Evolutionary conservation across 2,888 invertebrate species (phyloP).

Genomic region (Halictus ligatus): DNA sequence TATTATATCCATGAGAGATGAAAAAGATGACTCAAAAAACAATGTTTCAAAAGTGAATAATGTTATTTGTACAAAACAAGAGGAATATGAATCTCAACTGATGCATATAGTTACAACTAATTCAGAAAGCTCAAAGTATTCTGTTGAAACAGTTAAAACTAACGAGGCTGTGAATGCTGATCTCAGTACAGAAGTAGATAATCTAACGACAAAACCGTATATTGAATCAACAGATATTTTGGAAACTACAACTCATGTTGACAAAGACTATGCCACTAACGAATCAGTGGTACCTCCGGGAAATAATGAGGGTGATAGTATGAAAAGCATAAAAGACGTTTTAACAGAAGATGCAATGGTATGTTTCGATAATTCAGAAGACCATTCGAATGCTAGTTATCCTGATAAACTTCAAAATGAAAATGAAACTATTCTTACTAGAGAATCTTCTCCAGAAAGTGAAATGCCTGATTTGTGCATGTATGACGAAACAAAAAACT

Average conservation of each 20-base stretch:
- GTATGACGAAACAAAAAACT: neutral
- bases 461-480: slow-evolving; percentile 25
- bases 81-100: slow-evolving; percentile 40
- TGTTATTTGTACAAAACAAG: neutral
- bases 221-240: neutral
- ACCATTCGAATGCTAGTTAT: neutral
- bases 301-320: neutral
- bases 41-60: neutral
- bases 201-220: neutral
- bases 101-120: neutral
- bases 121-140: slow-evolving; percentile 17
- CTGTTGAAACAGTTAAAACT: neutral
- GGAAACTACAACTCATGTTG: neutral
- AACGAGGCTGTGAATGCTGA: neutral
- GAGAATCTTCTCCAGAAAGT: slow-evolving; percentile 9
- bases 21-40: neutral
- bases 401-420: neutral
- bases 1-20: neutral
- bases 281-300: neutral
- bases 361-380: neutral
- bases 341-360: neutral
- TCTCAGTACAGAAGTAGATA: slow-evolving; percentile 8
- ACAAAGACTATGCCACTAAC: slow-evolving; percentile 8
- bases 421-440: neutral
- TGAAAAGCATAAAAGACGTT: slow-evolving; percentile 4